Evolutionary conservation across 35 echinoderm and acorn worm species (phyloP).

Genomic region (Ophioderma brevispina): DNA sequence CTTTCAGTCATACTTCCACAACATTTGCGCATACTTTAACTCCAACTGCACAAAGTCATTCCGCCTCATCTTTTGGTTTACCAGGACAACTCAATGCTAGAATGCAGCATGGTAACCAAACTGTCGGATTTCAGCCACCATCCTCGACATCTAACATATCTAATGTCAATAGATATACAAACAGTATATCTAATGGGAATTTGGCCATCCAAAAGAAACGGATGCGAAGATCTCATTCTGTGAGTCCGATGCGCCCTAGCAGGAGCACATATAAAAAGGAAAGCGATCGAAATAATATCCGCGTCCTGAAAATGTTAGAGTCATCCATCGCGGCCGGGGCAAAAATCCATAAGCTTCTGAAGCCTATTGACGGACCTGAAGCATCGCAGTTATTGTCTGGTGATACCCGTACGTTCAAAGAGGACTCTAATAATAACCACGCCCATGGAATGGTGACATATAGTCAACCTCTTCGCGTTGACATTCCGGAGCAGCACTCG

Average conservation of each 20-base stretch:
- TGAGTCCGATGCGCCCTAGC: not conserved
- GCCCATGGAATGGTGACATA: not conserved
- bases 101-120: no score
- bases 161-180: no score
- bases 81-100: not conserved
- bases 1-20: not conserved
- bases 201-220: not conserved
- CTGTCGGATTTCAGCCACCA: no score
- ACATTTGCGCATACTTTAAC: not conserved
- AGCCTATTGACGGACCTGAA: slow-evolving; percentile 20
- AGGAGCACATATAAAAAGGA: not conserved
- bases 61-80: not conserved
- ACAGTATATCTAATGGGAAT: not conserved
- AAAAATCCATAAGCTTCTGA: slow-evolving; percentile 15
- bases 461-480: slow-evolving; percentile 17
- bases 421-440: not conserved
- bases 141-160: no score
- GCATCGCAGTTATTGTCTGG: not conserved
- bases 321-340: slow-evolving; percentile 5
- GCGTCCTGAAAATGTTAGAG: not conserved
- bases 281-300: not conserved
- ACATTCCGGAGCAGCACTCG: slow-evolving; percentile 10
- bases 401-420: not conserved
- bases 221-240: not conserved
- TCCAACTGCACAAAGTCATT: not conserved